phyloP scores from a whole-genome alignment of 1,140 invertebrate genomes.

The Cydia pomonella region DNA sequence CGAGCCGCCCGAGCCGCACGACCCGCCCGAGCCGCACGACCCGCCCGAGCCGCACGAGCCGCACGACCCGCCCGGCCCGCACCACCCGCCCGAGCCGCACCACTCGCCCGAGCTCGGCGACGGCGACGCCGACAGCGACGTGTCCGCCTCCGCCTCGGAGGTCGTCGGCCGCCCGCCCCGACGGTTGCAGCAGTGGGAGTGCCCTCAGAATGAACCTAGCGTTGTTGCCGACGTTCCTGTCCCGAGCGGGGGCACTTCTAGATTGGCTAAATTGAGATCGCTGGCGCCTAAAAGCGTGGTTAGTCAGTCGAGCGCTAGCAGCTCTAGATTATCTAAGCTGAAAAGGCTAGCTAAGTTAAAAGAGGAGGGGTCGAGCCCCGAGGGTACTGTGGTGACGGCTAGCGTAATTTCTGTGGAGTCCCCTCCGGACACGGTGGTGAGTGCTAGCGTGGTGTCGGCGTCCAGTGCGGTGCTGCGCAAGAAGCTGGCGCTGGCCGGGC shows the following conservation, averaged over 20 bases:
- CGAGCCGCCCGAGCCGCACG: constrained; percentile 20
- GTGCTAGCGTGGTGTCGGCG: neutral
- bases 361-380: neutral
- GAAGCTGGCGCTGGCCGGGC: neutral
- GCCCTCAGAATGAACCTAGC: neutral
- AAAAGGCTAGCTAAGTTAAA: neutral
- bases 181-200: constrained; percentile 45
- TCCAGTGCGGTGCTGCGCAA: neutral
- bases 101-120: neutral
- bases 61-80: neutral
- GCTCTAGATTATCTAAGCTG: neutral
- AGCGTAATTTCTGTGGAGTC: neutral
- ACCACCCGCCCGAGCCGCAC: neutral
- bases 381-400: neutral
- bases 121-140: constrained; percentile 41
- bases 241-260: too few species aligned
- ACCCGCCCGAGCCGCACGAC: neutral
- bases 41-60: constrained; percentile 27
- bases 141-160: constrained; percentile 50
- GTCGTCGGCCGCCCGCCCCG: constrained; percentile 40
- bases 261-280: neutral
- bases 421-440: neutral
- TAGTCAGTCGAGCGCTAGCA: neutral
- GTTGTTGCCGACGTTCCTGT: neutral
- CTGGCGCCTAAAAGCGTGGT: neutral